Percentiles rank a stretch among this genome's conserved stretches.
These are phyloP conservation scores for Gorilla gorilla DNA, from an alignment of 2,113 vertebrate species.

Conservation along the genomic window DNA sequence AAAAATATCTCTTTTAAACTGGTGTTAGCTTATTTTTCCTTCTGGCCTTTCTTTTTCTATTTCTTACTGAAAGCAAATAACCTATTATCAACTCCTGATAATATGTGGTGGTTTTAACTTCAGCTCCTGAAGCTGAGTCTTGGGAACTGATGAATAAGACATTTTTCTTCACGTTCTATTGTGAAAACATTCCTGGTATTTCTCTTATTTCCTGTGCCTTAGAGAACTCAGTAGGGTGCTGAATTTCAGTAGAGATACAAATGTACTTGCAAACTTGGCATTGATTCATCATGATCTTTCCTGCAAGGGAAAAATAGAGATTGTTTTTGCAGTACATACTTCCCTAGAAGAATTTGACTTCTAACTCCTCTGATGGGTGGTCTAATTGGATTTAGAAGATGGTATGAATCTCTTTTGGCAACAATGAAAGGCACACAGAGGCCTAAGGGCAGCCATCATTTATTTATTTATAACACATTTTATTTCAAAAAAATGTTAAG, in stretches of 20 bases:
- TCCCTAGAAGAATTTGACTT: background rate
- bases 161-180: constrained; percentile 46
- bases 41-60: constrained; percentile 57
- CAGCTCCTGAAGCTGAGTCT: background rate
- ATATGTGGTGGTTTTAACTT: constrained; percentile 40
- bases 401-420: background rate
- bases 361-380: background rate
- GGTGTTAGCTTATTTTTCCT: constrained; percentile 40
- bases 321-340: background rate
- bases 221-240: constrained; percentile 6
- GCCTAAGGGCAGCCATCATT: background rate
- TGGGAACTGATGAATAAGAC: constrained; percentile 18
- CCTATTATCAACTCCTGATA: constrained; percentile 29
- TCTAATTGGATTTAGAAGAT: constrained; percentile 39
- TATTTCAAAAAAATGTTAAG: constrained; percentile 27
- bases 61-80: constrained; percentile 53
- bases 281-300: constrained; percentile 48
- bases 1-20: constrained; percentile 69
- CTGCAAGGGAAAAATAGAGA: background rate
- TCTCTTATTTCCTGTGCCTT: constrained; percentile 5
- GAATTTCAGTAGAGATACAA: background rate
- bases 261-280: constrained; percentile 36
- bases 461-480: constrained; percentile 25
- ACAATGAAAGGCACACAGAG: background rate
- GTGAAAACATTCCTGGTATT: constrained; percentile 48